Percentiles rank a stretch among this genome's conserved stretches.
Conservation (phyloP, 2,888 invertebrate species). For the Thymelicus sylvestris region DNA sequence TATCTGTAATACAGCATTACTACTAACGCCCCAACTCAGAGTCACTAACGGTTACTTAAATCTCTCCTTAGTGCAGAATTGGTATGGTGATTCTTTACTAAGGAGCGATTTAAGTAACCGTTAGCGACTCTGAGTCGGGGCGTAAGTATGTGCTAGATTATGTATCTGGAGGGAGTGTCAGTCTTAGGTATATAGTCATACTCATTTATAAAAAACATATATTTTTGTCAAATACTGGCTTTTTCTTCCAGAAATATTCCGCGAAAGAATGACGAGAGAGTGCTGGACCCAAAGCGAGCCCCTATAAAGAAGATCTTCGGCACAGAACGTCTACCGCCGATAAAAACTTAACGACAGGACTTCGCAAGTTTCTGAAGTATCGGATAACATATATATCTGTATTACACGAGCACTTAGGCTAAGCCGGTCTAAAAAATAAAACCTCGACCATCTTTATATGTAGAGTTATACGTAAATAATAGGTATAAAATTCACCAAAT, state of each 20-base stretch:
- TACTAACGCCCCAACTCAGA: too few species aligned
- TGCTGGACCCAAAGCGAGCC: conserved; percentile 79
- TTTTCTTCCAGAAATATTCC: conserved; percentile 68
- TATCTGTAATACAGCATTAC: too few species aligned
- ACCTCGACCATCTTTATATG: not conserved
- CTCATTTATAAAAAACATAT: not conserved
- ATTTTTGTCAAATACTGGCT: conserved; percentile 38
- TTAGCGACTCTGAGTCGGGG: too few species aligned
- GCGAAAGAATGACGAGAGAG: conserved; percentile 74
- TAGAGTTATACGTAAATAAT: not conserved
- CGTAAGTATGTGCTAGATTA: too few species aligned
- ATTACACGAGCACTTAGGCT: conserved; percentile 7
- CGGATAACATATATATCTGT: too few species aligned
- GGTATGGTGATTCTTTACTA: too few species aligned
- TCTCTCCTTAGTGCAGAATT: too few species aligned
- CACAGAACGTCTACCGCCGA: conserved; percentile 73
- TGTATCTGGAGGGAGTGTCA: too few species aligned
- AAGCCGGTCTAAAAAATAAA: not conserved
- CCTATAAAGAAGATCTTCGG: conserved; percentile 74
- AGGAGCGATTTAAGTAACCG: too few species aligned
- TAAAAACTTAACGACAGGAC: conserved; percentile 57
- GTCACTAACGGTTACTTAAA: too few species aligned
- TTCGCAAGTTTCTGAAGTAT: not conserved
- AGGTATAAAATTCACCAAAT: not conserved
- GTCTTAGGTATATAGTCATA: too few species aligned